phyloP scores from a whole-genome alignment of 2,888 invertebrate genomes.

The Leptopilina syphax region DNA sequence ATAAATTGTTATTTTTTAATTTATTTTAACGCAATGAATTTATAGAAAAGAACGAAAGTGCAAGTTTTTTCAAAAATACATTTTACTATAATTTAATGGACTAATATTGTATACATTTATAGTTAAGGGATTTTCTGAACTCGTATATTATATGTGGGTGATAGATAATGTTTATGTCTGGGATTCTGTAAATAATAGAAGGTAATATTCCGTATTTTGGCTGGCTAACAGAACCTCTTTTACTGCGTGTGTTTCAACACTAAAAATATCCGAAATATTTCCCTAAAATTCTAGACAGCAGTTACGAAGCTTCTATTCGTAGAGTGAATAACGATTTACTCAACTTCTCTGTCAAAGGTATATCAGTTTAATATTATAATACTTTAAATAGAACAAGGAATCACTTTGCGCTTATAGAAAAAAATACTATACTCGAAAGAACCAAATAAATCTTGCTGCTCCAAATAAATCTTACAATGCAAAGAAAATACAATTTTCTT shows the following conservation, averaged over 20 bases:
- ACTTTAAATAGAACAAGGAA: background rate
- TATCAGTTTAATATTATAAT: background rate
- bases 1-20: too few relatives aligned
- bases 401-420: background rate
- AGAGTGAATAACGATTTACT: slow-evolving; percentile 31
- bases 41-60: too few relatives aligned
- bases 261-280: slow-evolving; percentile 38
- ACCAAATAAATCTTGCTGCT: too few relatives aligned
- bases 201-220: slow-evolving; percentile 32
- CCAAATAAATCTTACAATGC: too few relatives aligned
- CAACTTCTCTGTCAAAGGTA: slow-evolving; percentile 19
- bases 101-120: background rate
- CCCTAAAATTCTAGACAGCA: slow-evolving; percentile 33
- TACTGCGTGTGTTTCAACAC: slow-evolving; percentile 30
- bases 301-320: slow-evolving; percentile 33
- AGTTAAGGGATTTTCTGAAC: background rate
- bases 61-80: too few relatives aligned
- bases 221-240: slow-evolving; percentile 24
- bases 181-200: slow-evolving; percentile 38
- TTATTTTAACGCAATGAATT: too few relatives aligned
- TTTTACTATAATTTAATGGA: background rate
- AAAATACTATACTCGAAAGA: too few relatives aligned
- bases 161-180: slow-evolving; percentile 22
- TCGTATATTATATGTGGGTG: background rate
- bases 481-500: too few relatives aligned